Base-by-base conservation (phyloP, 2,797 vertebrate species). In the Hydrophis major region DNA sequence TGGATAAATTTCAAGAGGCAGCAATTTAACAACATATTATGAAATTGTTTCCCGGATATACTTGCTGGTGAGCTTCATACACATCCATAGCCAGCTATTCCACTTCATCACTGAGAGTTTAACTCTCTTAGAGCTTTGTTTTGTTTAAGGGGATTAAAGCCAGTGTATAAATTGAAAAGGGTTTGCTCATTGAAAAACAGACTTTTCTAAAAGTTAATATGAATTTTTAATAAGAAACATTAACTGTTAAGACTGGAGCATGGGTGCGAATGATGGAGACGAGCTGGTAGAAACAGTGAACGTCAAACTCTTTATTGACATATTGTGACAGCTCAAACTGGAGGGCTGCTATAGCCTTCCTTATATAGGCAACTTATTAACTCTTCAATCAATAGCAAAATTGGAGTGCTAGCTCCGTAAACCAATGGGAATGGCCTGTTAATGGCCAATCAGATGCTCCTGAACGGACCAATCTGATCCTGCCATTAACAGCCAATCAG, bases 61-160 rank as follows among this genome's bases (percentile, higher is more conserved):
- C 37, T 83, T 57, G 63, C 93, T 93, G 95, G 95, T 94, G 93
- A 95, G 92, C 93, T 66, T 89, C 92, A 53, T 92, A 95, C 94
- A 96, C 95, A 94, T 57, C 94, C 94, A 92, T 96, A 96, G 90
- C 86, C 93, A 96, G 93, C 88, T 95, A 94, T 95, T 95, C 90
- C 78, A 96, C 86, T 95, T 93, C 93, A 69, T 92, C 93, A 37
- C 57, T 92, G 94, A 96, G 93, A 91, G 91, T 95, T 94, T 95
- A 95, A 93, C 91, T 91, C 90, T 94, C 94, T 96, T 95, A 95
- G 50, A 89, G 94, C 92, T 94, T 89, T 88, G 83, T 95, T 94
- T 92, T 94, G 93, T 93, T 94, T 87, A 88, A 63, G 91, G 2
- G 0, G 91, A 89, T 92, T 92, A 94, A 50, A 57, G 88, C 0